Percentiles rank a stretch among this genome's conserved stretches.
Evolutionary conservation across 92 coral and sea anemone genomes (phyloP).

Genomic region (Porites cylindrica): DNA sequence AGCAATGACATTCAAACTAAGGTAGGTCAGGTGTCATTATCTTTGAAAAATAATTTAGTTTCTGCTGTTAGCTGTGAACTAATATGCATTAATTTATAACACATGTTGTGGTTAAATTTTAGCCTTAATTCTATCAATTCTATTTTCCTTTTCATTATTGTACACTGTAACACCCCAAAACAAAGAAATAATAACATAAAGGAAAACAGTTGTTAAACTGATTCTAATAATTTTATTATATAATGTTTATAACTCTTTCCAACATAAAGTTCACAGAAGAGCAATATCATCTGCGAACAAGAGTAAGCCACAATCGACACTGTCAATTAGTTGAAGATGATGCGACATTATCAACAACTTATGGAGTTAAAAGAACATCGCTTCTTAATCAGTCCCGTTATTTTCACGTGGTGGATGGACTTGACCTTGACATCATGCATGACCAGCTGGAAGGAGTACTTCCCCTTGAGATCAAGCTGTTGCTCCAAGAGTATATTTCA

Average conservation of each 20-base stretch:
- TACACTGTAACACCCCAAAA: too few relatives aligned
- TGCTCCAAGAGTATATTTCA: slow-evolving; percentile 42
- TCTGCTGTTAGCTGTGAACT: neutral
- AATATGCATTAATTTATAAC: neutral
- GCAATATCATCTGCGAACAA: slow-evolving; percentile 62
- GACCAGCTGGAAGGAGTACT: slow-evolving; percentile 87
- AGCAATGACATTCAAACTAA: slow-evolving; percentile 66
- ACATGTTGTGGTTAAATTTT: too few relatives aligned
- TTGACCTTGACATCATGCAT: slow-evolving; percentile 79
- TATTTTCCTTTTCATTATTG: too few relatives aligned
- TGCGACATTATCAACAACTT: slow-evolving; percentile 42
- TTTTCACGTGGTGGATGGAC: slow-evolving; percentile 75
- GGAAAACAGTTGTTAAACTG: neutral
- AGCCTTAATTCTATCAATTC: too few relatives aligned
- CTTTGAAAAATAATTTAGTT: neutral
- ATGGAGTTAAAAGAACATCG: slow-evolving; percentile 68
- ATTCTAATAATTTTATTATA: neutral
- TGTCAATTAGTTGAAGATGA: slow-evolving; percentile 60
- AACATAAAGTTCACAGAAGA: slow-evolving; percentile 54
- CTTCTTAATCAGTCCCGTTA: slow-evolving; percentile 62
- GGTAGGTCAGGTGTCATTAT: slow-evolving; percentile 1
- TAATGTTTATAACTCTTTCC: neutral
- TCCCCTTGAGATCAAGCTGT: slow-evolving; percentile 66
- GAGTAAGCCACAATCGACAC: slow-evolving; percentile 64
- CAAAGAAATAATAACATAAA: neutral